Conservation (phyloP, 2,888 invertebrate species). For the Dexiosoma caninum region DNA sequence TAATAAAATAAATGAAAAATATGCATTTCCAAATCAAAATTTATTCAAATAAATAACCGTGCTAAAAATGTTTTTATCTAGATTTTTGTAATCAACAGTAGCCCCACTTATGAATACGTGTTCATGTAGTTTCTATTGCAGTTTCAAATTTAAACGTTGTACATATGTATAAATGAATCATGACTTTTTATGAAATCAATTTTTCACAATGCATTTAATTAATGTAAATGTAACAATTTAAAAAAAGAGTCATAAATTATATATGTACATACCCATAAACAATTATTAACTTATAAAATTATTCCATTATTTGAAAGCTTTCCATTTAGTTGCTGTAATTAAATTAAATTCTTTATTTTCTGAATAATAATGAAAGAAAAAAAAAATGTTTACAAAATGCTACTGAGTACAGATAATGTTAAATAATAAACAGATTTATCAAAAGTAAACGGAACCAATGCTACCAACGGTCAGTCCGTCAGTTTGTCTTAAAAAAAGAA, state of each 20-base stretch:
- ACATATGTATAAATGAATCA: conserved; percentile 43
- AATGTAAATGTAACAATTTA: conserved; percentile 46
- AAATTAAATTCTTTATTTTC: not conserved
- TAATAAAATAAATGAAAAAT: conserved; percentile 24
- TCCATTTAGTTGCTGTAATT: not conserved
- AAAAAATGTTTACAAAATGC: not conserved
- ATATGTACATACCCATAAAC: not conserved
- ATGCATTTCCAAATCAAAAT: conserved; percentile 14
- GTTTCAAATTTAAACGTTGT: not conserved
- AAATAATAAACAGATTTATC: conserved; percentile 46
- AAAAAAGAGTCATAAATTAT: no score
- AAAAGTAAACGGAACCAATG: conserved; percentile 43
- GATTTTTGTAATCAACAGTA: not conserved
- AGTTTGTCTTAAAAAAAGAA: not conserved
- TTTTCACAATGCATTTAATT: conserved; percentile 20
- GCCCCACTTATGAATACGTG: no score
- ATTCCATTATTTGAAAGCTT: not conserved
- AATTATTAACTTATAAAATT: not conserved
- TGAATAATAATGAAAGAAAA: conserved; percentile 20
- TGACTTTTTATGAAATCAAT: conserved; percentile 3
- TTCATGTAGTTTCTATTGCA: no score
- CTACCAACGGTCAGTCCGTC: not conserved
- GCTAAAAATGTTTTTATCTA: not conserved
- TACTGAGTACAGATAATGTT: conserved; percentile 18
- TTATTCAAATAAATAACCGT: not conserved